Evolutionary conservation across 1,140 invertebrate species (phyloP), one percentile per base, ranked within the genome.

Genomic region (Marisa cornuarietis): DNA sequence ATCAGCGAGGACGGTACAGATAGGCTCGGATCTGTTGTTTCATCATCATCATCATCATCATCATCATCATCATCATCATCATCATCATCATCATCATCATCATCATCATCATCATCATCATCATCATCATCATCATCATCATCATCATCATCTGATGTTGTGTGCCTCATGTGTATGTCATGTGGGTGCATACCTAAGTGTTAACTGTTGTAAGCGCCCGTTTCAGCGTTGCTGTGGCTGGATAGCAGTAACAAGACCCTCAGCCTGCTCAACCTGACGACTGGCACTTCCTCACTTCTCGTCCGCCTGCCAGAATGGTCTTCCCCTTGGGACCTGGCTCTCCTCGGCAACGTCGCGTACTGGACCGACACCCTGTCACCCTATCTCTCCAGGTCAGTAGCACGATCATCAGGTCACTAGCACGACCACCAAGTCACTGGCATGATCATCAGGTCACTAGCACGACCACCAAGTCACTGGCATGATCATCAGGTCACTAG

Each of bases 201-300:
- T 0, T 26, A 49, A 42, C 69, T 0, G 24, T 26, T 10, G 4
- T 5, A 20, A 26, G 49, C 69, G 0, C 8, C 13, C 51, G 11
- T 11, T 58, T 16, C 73, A 75, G 73, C 62, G 5, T 11, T 75
- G n/a, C 61, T 61, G 24, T 75, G 73, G 73, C 11, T 75, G n/a
- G 52, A 75, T 16, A n/a, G 52, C 20, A 58, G 73, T 11, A 16
- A 5, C 11, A 54, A 54, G 26, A 75, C 73, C 11, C 20, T 75
- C 10, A 75, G 42, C 54, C 13, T 58, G 6, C n/a, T 75, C 52
- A 61, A 58, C 54, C n/a, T 62, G 18, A 61, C 22, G 24, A 62
- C 73, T 7, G 52, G 52, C 18, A 42, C 26, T 20, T 61, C 73
- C 24, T 61, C 73, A 58, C 16, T 62, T 8, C 22, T 26, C 18